Evolutionary conservation across 1,140 invertebrate species (phyloP), one percentile per base, ranked within the genome.

Genomic region (Lasioglossum baleicum): DNA sequence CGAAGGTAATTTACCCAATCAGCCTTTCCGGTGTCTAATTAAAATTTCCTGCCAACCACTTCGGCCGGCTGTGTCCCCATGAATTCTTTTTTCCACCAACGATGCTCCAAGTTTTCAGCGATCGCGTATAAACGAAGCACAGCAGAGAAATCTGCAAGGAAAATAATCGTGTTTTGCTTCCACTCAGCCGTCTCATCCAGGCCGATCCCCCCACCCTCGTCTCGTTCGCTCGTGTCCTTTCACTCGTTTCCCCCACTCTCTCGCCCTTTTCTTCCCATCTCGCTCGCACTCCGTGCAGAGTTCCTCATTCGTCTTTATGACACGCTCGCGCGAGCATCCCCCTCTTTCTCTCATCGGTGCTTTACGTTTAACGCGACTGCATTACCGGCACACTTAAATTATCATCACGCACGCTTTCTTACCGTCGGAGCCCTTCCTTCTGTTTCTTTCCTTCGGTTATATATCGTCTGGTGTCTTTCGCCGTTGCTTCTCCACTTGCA

Each of bases 321-420:
- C 58, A 51, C 17, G 22, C 56, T 65, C 58, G 58, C 56, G 44
- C 58, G 40, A 22, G 22, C 67, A 8, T 26, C 58, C n/a, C n/a
- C n/a, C n/a, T n/a, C n/a, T n/a, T n/a, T n/a, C n/a, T n/a, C n/a
- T n/a, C n/a, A n/a, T n/a, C n/a, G n/a, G 60, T 40, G 10, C 56
- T 74, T 40, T 71, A 20, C 31, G n/a, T 71, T 76, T 77, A 67
- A 71, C 82, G 64, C 65, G 42, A 74, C 73, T 74, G 69, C 69
- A 77, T 85, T 83, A 83, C 69, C 48, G 56, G 56, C 40, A 20
- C 61, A 73, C 66, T 85, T 73, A 84, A 84, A 85, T 84, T 71
- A 75, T 80, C 63, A 68, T 84, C 83, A 35, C 53, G 66, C 17
- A n/a, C n/a, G n/a, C n/a, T n/a, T 67, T 51, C 31, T 53, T 20